Base-by-base conservation (phyloP, 2,113 vertebrate genomes). In the Daubentonia madagascariensis region DNA sequence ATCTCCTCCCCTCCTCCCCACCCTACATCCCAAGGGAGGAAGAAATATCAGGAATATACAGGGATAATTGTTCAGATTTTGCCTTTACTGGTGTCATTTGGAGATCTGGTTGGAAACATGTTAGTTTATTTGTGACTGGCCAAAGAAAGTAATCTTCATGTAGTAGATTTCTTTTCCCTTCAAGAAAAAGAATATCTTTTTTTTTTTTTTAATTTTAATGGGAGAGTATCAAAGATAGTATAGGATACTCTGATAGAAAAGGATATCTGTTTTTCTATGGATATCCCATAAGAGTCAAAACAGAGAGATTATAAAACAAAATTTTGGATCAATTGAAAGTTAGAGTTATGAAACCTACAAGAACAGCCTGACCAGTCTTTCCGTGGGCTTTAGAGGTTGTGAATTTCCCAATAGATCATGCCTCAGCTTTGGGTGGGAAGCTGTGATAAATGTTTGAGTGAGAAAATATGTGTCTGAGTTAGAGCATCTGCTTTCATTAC, bases 391-490 rank as follows among this genome's bases (percentile, higher is more conserved):
- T 50, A 32, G 92, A 97, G 88, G 86, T 63, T 52, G 84, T 81
- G 91, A 97, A 92, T 97, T 97, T 96, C 94, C 92, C 81, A 83
- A 67, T 76, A 98, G 90, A 95, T 85, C 73, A 57, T 90, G 92
- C 92, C 40, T 98, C 70, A 84, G 94, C 76, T 68, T 79, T 32
- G 96, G 96, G 96, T 98, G 92, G 97, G 97, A 98, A 98, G 97
- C 91, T 96, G 97, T 94, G 97, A 97, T 95, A 89, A 98, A 95
- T 14, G 40, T 95, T 97, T 98, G 97, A 98, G 97, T 95, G 97
- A 97, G 97, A 98, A 97, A 98, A 97, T 98, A 97, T 98, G 98
- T 97, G 96, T 97, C 80, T 98, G 97, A 98, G 96, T 88, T 96
- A 70, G 96, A 98, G 97, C 97, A 98, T 97, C 98, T 98, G 98